Percentiles rank a stretch among this genome's conserved stretches.
Conservation (phyloP, 2,888 invertebrate genomes). For the Pogonocherus hispidulus region DNA sequence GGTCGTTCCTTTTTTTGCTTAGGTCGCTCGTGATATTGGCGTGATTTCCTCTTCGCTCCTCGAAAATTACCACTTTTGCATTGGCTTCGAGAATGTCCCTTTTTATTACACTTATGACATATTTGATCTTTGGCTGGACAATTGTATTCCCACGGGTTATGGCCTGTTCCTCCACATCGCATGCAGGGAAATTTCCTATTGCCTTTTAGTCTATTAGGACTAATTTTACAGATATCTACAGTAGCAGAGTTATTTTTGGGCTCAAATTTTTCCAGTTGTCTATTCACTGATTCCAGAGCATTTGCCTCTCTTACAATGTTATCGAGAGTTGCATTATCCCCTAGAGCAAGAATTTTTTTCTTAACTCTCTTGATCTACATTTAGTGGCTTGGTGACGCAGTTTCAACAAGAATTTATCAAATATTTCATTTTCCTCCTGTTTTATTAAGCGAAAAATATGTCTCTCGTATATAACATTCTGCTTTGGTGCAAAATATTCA, state of each 20-base stretch:
- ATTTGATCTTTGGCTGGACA: slow-evolving; percentile 17
- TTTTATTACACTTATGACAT: slow-evolving; percentile 13
- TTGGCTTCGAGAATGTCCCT: background rate
- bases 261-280: slow-evolving; percentile 34
- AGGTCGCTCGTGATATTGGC: background rate
- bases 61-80: background rate
- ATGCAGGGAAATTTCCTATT: background rate
- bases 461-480: slow-evolving; percentile 21
- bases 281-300: slow-evolving; percentile 36
- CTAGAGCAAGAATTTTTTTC: slow-evolving; percentile 37
- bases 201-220: background rate
- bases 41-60: background rate
- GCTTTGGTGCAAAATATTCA: slow-evolving; percentile 49
- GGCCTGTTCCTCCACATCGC: background rate
- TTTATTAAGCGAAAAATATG: slow-evolving; percentile 43
- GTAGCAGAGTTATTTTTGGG: background rate
- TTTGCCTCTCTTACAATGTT: slow-evolving; percentile 34
- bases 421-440: slow-evolving; percentile 47
- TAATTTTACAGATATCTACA: background rate
- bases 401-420: slow-evolving; percentile 47
- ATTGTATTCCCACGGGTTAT: background rate
- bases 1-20: background rate
- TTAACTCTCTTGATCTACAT: slow-evolving; percentile 46
- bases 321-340: slow-evolving; percentile 30
- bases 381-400: slow-evolving; percentile 55